phyloP scores from a whole-genome alignment of 2,888 invertebrate species.

The Panzeria rudis region DNA sequence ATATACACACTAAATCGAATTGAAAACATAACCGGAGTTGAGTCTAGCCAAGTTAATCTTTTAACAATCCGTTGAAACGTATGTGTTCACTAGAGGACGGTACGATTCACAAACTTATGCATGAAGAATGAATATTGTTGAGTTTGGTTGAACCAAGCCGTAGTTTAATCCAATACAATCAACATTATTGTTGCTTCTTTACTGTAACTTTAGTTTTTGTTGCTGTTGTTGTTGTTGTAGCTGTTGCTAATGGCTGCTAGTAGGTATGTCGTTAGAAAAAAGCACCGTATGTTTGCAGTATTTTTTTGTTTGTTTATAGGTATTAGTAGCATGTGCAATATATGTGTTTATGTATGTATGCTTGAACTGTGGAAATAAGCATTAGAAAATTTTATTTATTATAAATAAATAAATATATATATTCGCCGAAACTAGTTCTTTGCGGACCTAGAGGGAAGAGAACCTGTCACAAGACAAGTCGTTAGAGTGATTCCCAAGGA shows the following conservation, averaged over 20 bases:
- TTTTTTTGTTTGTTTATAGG: conserved; percentile 37
- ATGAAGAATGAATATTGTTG: conserved; percentile 11
- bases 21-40: conserved; percentile 17
- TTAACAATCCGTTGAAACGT: neutral
- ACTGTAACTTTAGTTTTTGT: neutral
- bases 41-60: conserved; percentile 6
- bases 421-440: too few relatives aligned
- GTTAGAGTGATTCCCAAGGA: too few relatives aligned
- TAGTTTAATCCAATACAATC: conserved; percentile 27
- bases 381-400: neutral
- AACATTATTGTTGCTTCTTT: conserved; percentile 40
- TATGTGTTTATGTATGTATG: neutral
- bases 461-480: too few relatives aligned
- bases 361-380: conserved; percentile 29
- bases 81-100: conserved; percentile 22
- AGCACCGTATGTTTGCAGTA: conserved; percentile 39
- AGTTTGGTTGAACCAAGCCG: conserved; percentile 18
- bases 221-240: conserved; percentile 33
- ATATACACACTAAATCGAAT: conserved; percentile 10
- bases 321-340: conserved; percentile 16
- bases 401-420: too few relatives aligned
- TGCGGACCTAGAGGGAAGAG: too few relatives aligned
- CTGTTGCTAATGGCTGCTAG: conserved; percentile 17
- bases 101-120: conserved; percentile 9
- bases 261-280: conserved; percentile 28